A percentile compares a stretch with the other conserved stretches of the same genome.
These are phyloP conservation scores for Temnothorax rugatulus DNA, from an alignment of 2,888 invertebrate species.

Conservation along the genomic window DNA sequence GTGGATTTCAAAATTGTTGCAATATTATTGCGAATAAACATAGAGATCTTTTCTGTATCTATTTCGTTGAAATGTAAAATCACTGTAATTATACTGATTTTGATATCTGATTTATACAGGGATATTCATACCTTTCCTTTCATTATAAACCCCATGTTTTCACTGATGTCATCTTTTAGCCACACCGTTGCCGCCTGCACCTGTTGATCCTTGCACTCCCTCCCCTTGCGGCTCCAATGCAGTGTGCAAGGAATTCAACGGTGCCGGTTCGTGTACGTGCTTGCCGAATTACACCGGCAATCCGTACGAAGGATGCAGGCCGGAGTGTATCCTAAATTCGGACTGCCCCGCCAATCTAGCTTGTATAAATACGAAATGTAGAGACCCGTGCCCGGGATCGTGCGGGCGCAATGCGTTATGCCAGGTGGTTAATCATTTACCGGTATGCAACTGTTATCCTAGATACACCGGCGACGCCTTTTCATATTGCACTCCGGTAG, in stretches of 20 bases:
- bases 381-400: slow-evolving; percentile 93
- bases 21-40: neutral
- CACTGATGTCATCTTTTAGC: slow-evolving; percentile 63
- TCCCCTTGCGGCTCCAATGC: slow-evolving; percentile 93
- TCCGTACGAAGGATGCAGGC: slow-evolving; percentile 86
- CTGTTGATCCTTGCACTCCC: slow-evolving; percentile 89
- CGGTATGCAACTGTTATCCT: slow-evolving; percentile 88
- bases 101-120: neutral
- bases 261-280: slow-evolving; percentile 87
- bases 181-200: slow-evolving; percentile 76
- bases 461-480: slow-evolving; percentile 90
- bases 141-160: neutral
- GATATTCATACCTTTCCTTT: neutral
- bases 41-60: neutral
- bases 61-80: neutral
- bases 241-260: slow-evolving; percentile 88
- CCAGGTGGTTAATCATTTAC: slow-evolving; percentile 88
- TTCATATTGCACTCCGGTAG: slow-evolving; percentile 85
- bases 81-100: slow-evolving; percentile 16
- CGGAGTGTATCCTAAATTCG: slow-evolving; percentile 87
- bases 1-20: neutral
- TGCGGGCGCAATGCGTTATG: slow-evolving; percentile 89
- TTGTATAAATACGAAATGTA: slow-evolving; percentile 92
- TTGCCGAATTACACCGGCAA: slow-evolving; percentile 86
- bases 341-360: slow-evolving; percentile 87